Percentiles rank a stretch among this genome's conserved stretches.
These are phyloP conservation scores for Peromyscus polionotus DNA, from an alignment of 2,113 vertebrate species.

Conservation along the genomic window DNA sequence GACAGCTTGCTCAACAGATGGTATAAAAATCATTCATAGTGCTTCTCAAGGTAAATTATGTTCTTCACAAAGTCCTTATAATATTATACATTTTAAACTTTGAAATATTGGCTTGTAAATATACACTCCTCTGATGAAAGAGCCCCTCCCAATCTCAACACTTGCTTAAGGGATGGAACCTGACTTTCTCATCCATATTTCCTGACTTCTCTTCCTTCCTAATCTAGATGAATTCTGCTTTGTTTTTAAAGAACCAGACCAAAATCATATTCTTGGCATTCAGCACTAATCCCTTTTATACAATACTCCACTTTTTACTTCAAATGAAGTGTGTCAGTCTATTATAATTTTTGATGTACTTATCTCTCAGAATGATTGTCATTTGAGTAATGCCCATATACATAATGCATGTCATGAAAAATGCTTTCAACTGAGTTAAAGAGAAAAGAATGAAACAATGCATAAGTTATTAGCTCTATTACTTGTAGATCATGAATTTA, in stretches of 20 bases:
- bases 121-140: background rate
- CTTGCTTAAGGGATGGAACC: background rate
- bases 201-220: background rate
- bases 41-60: slow-evolving; percentile 30
- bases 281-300: background rate
- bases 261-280: background rate
- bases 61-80: background rate
- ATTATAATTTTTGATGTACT: background rate
- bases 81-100: slow-evolving; percentile 49
- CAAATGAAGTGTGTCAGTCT: background rate
- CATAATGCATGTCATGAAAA: background rate
- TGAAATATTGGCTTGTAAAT: background rate
- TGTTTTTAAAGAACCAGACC: slow-evolving; percentile 9
- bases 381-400: background rate
- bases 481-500: background rate
- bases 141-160: background rate
- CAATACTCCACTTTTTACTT: background rate
- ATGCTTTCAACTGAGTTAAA: background rate
- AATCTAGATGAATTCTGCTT: background rate
- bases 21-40: slow-evolving; percentile 45
- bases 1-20: slow-evolving; percentile 16
- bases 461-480: background rate
- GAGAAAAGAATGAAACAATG: background rate
- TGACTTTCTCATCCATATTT: background rate
- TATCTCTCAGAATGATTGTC: background rate